A percentile compares a stretch with the other conserved stretches of the same genome.
These are phyloP conservation scores for Electrophaes corylata DNA, from an alignment of 2,888 invertebrate species.

Conservation along the genomic window DNA sequence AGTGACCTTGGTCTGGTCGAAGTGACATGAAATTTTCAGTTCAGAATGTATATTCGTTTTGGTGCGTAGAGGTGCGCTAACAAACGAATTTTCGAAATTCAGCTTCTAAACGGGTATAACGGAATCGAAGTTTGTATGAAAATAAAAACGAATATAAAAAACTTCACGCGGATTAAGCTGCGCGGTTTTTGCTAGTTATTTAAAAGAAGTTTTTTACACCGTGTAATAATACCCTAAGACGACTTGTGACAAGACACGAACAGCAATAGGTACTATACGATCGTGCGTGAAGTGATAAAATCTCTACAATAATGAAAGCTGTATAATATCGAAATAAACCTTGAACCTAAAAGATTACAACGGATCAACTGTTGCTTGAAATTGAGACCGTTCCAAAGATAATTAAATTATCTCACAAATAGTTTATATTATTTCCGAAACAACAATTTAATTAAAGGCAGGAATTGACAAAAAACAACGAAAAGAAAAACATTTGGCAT, in stretches of 20 bases:
- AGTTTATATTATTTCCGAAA: constrained; percentile 69
- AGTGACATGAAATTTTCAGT: too few species aligned
- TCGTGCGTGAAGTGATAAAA: constrained; percentile 22
- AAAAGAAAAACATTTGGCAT: constrained; percentile 56
- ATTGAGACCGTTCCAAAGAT: constrained; percentile 35
- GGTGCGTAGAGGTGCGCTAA: too few species aligned
- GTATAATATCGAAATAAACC: background rate
- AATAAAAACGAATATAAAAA: too few species aligned
- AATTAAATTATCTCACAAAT: constrained; percentile 71
- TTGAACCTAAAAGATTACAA: background rate
- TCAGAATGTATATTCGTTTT: too few species aligned
- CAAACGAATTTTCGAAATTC: too few species aligned
- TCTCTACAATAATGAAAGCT: background rate
- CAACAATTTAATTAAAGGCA: constrained; percentile 73
- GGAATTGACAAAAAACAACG: constrained; percentile 69
- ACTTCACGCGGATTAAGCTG: too few species aligned
- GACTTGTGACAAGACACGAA: constrained; percentile 1
- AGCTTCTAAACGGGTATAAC: too few species aligned
- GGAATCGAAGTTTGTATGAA: too few species aligned
- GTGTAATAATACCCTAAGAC: background rate
- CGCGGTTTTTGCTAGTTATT: too few species aligned
- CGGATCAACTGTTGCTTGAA: background rate
- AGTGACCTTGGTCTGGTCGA: too few species aligned
- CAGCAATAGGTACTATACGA: background rate
- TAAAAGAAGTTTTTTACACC: too few species aligned